Evolutionary conservation across 2,888 invertebrate species (phyloP), one percentile per base, ranked within the genome.

Genomic region (Plutella xylostella): DNA sequence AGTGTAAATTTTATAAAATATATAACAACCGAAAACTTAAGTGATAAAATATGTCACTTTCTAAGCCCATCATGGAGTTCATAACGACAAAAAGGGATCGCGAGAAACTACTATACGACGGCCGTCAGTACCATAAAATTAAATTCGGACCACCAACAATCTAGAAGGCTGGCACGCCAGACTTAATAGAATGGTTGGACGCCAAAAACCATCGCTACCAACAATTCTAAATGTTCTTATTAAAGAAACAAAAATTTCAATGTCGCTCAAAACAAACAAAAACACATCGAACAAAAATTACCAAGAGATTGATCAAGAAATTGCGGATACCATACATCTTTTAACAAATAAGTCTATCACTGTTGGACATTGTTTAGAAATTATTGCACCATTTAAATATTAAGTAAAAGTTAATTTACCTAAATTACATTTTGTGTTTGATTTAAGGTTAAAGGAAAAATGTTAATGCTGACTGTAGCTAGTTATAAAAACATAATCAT

Each of bases 101-200:
- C 25, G 17, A 18, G 22, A 45, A 45, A 41, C 28, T 45, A 34
- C 25, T 45, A 22, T 45, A 40, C 41, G 40, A 45, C 31, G 40
- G 45, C 25, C 40, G 41, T 21, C 40, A 45, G 34, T 45, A 45
- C 19, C 28, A 45, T 42, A 12, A 37, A 35, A 28, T 14, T 17
- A 28, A 28, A 19, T 45, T 22, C 39, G 46, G 35, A 48, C 46
- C 35, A 48, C 44, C 38, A 46, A 48, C 20, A 34, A 48, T 31
- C 33, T 46, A 33, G 46, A 48, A 46, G 48, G 48, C 17, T 48
- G 46, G 48, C 48, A 48, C 21, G 43, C 48, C n/a, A 48, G 48
- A 45, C 34, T 48, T 18, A 44, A 46, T 41, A 42, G 40, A 34
- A 34, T 34, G 25, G 45, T 49, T 20, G 46, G 49, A 28, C 39